Conservation (phyloP, 2,888 invertebrate genomes). For the Oscheius sp. region DNA sequence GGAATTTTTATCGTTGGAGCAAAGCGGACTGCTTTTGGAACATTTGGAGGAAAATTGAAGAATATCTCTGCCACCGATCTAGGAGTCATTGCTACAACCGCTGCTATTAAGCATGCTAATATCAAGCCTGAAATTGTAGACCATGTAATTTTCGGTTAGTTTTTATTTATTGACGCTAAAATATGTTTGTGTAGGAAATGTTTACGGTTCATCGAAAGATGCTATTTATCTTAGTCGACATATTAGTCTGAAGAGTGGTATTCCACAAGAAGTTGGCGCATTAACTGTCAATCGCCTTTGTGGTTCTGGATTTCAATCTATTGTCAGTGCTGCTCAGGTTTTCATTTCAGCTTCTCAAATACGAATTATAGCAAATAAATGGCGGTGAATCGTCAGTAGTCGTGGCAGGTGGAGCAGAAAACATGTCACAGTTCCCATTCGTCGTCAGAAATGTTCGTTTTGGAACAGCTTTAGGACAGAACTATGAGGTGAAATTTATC, state of each 20-base stretch:
- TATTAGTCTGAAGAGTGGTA: constrained; percentile 83
- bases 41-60: constrained; percentile 83
- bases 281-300: constrained; percentile 91
- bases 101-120: constrained; percentile 79
- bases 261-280: constrained; percentile 87
- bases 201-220: constrained; percentile 83
- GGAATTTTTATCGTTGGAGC: constrained; percentile 83
- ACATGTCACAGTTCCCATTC: constrained; percentile 89
- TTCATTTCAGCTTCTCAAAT: neutral
- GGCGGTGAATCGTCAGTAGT: constrained; percentile 58
- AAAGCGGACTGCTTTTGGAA: constrained; percentile 95
- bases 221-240: constrained; percentile 89
- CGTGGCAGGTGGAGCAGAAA: constrained; percentile 81
- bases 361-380: constrained; percentile 45
- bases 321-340: constrained; percentile 79
- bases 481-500: constrained; percentile 72
- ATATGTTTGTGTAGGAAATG: constrained; percentile 63
- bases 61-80: constrained; percentile 78
- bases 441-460: constrained; percentile 87
- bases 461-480: constrained; percentile 86
- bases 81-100: constrained; percentile 79
- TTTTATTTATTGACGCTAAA: neutral
- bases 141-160: constrained; percentile 85
- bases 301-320: constrained; percentile 95
- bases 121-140: constrained; percentile 88